Percentiles rank a stretch among this genome's conserved stretches.
These are phyloP conservation scores for Panthera uncia DNA, from an alignment of 2,113 vertebrate species.

Conservation along the genomic window DNA sequence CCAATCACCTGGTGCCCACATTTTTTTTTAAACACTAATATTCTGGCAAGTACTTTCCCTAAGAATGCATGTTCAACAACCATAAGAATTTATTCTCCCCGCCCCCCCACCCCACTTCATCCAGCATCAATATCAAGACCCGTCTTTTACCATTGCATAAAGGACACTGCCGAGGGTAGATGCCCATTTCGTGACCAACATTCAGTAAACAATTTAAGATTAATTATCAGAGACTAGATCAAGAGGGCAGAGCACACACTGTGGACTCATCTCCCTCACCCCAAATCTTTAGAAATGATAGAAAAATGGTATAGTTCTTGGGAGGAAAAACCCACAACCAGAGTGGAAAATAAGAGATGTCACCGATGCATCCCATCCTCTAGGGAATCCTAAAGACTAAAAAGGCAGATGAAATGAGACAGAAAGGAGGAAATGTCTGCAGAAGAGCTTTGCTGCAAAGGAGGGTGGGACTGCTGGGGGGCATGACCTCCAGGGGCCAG, in stretches of 20 bases:
- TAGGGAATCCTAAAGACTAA: neutral
- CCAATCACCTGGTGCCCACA: neutral
- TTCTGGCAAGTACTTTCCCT: neutral
- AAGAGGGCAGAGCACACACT: neutral
- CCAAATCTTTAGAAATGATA: neutral
- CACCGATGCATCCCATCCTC: neutral
- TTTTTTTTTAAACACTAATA: neutral
- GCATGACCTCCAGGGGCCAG: neutral
- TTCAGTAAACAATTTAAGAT: neutral
- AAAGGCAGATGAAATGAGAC: neutral
- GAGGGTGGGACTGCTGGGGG: neutral
- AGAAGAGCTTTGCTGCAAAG: neutral
- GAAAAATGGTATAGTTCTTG: neutral
- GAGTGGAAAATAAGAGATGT: constrained; percentile 7
- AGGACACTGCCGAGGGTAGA: neutral
- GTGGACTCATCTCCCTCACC: neutral
- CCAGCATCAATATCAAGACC: neutral
- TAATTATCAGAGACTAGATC: neutral
- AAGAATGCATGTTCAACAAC: constrained; percentile 3
- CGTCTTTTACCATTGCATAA: neutral
- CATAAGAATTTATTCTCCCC: neutral
- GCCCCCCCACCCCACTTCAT: neutral
- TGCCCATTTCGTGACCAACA: neutral
- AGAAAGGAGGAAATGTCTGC: neutral
- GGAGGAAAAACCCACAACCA: neutral